Percentiles rank a stretch among this genome's conserved stretches.
Conservation (phyloP, 2,797 vertebrate species). For the Macrochelys suwanniensis region DNA sequence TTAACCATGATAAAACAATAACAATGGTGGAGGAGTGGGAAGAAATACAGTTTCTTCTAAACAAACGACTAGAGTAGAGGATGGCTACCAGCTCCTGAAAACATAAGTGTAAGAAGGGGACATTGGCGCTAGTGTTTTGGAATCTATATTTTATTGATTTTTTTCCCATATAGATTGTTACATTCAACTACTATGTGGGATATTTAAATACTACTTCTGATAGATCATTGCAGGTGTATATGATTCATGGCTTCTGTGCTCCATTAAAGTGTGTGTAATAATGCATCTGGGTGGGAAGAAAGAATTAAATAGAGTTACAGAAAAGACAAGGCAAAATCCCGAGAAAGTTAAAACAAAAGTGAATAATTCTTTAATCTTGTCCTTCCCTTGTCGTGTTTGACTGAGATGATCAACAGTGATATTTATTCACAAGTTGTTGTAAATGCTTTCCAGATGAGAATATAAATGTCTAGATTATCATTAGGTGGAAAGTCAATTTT, state of each 20-base stretch:
- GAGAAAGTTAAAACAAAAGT: background rate
- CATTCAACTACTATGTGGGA: background rate
- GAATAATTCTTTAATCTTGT: background rate
- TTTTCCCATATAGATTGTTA: background rate
- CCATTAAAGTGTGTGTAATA: background rate
- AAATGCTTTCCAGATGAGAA: background rate
- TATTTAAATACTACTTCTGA: background rate
- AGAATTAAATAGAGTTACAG: background rate
- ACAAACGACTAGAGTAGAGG: background rate
- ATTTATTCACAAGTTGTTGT: background rate
- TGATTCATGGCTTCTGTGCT: background rate
- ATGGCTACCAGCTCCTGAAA: background rate
- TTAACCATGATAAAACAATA: background rate
- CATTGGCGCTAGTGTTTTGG: background rate
- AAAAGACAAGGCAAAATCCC: background rate
- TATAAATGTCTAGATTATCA: constrained; percentile 1
- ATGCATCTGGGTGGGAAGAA: background rate
- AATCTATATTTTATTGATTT: background rate
- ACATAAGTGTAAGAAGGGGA: background rate
- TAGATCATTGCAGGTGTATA: background rate
- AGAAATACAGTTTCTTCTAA: background rate
- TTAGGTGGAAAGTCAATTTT: constrained; percentile 25
- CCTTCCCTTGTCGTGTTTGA: background rate
- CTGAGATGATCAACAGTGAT: background rate
- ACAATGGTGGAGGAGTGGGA: background rate